These are phyloP conservation scores for Digitonthophagus gazella DNA, from an alignment of 2,888 invertebrate genomes.

Conservation along the genomic window DNA sequence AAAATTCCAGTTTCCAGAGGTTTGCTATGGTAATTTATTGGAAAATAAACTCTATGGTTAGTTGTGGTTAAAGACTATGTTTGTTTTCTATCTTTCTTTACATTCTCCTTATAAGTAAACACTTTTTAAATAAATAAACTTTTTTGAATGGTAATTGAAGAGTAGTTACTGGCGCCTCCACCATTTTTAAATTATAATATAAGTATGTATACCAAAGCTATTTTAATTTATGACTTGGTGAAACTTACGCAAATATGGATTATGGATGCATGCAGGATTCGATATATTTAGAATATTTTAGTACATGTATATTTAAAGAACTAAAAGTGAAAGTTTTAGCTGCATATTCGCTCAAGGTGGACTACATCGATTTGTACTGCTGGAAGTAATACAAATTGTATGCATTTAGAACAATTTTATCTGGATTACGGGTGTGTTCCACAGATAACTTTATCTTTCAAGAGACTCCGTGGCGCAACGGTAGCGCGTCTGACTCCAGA, in stretches of 20 bases:
- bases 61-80: neutral
- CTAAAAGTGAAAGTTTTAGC: no score
- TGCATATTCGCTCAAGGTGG: neutral
- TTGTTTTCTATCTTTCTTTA: neutral
- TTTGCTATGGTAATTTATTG: neutral
- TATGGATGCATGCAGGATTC: no score
- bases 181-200: no score
- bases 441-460: neutral
- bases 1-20: neutral
- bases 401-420: neutral
- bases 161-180: no score
- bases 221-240: no score
- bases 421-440: neutral
- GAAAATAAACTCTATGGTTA: neutral
- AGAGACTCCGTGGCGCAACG: conserved; percentile 91
- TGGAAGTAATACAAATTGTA: neutral
- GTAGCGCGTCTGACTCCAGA: conserved; percentile 98
- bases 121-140: no score
- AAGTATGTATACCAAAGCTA: no score
- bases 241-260: no score
- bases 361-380: neutral
- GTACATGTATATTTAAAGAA: no score
- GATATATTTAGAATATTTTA: no score
- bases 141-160: no score
- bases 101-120: no score